Evolutionary conservation across 1,140 invertebrate species (phyloP).

Genomic region (Anastrepha ludens): DNA sequence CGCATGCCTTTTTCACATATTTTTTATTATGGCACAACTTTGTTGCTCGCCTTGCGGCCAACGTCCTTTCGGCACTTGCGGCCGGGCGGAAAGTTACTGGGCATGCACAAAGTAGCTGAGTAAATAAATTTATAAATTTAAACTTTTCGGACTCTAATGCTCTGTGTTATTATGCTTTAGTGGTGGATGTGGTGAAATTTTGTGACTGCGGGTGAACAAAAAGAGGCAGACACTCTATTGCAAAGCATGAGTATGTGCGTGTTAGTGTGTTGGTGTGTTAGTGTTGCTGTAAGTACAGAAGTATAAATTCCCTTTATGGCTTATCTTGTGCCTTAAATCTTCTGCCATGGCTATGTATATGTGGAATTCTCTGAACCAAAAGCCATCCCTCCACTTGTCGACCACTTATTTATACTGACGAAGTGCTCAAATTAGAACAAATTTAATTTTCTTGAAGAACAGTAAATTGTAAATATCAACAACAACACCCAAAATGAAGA

Average conservation of each 20-base stretch:
- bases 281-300: too few relatives aligned
- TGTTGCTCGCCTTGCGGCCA: neutral
- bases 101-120: slow-evolving; percentile 8
- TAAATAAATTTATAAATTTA: slow-evolving; percentile 34
- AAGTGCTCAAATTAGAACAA: neutral
- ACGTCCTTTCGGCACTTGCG: neutral
- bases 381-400: too few relatives aligned
- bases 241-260: neutral
- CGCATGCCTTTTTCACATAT: neutral
- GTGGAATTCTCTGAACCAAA: too few relatives aligned
- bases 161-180: neutral
- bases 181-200: neutral
- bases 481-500: neutral
- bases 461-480: neutral
- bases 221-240: neutral
- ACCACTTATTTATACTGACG: neutral
- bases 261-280: neutral
- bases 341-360: too few relatives aligned
- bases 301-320: too few relatives aligned
- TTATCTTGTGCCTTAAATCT: too few relatives aligned
- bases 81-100: neutral
- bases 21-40: neutral
- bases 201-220: neutral
- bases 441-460: neutral
- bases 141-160: slow-evolving; percentile 20